Evolutionary conservation across 2,888 invertebrate genomes (phyloP), one percentile per base, ranked within the genome.

Genomic region (Trachelus troglodyta): DNA sequence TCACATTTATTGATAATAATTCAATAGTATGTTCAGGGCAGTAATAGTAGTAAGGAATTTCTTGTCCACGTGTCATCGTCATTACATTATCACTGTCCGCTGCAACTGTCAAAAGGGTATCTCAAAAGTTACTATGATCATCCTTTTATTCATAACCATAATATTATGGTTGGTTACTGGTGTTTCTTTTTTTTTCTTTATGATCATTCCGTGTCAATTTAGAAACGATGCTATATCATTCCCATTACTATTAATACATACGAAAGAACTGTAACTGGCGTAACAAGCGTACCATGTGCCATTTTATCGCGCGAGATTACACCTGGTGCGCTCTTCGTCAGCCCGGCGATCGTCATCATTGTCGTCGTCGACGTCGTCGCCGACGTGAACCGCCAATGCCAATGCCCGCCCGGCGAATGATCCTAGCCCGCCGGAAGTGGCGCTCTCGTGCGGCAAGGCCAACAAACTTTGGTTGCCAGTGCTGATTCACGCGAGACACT

Each of bases 361-460:
- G 23, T 23, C 23, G 56, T 56, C 23, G 15, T 23, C 56, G 56
- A 56, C 56, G 23, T 23, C 23, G 56, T 56, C 23, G 15, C 56
- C 56, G 56, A 56, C 56, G 56, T 9, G 23, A 56, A 56, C 23
- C 56, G 2, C 40, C 77, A 74, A 80, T 79, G 80, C 77, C 79
- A 78, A 78, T 79, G 80, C 78, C 77, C 69, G 80, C 78, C 77
- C 69, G 73, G 69, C 56, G 73, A 73, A 77, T 76, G 79, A 80
- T 77, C 77, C 40, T 69, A 33, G 76, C 76, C 79, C 73, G 79
- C 76, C 74, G 79, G 76, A 71, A 40, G n/a, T 33, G 37, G 40
- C 37, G 31, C 75, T 77, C 34, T 23, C 76, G 76, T 75, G 76
- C 75, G 75, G 73, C 76, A 35, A 78, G 80, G 83, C 77, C 77